Evolutionary conservation across 2,113 vertebrate genomes (phyloP), one percentile per base, ranked within the genome.

Genomic region (Petroica traversi): DNA sequence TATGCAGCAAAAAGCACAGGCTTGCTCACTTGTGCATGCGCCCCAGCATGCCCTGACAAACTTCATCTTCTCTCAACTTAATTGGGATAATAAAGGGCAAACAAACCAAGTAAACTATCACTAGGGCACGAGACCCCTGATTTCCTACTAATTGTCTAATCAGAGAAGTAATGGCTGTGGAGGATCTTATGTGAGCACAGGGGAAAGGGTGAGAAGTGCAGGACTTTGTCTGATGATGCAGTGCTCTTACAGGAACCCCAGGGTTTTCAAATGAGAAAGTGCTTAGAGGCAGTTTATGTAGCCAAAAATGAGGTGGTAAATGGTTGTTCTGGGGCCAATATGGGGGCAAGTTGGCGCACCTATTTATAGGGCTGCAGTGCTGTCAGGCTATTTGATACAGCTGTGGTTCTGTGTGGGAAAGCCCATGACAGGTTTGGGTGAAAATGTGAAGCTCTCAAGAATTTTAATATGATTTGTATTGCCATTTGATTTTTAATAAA

Each of bases 401-500:
- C 94, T 98, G 97, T 95, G 95, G 97, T 95, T 97, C 89, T 94
- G 83, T 80, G 95, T 94, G 93, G 29, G 86, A 97, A 98, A 95
- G 75, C 90, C 89, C 92, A 49, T 75, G 93, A 97, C 92, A 93
- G 83, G 40, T 92, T 94, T 96, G 94, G 85, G 89, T 96, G 92
- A 96, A 97, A 97, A 96, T 48, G 31, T 92, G 91, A 91, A 92
- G 64, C 88, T 96, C 80, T 97, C 88, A 94, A 96, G 93, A 74
- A 91, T 96, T 96, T 96, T 97, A 95, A 96, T 92, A 78, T 93
- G 89, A 97, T 97, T 97, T 97, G 90, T 93, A 94, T 93, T 94
- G 51, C 78, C 71, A 97, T 98, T 97, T 98, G 95, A 96, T 98
- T 97, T 98, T 97, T 96, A 97, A 97, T 97, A 97, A 97, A 96